Percentiles rank a stretch among this genome's conserved stretches.
phyloP scores from a whole-genome alignment of 2,888 invertebrate species.

The Tipula unca region DNA sequence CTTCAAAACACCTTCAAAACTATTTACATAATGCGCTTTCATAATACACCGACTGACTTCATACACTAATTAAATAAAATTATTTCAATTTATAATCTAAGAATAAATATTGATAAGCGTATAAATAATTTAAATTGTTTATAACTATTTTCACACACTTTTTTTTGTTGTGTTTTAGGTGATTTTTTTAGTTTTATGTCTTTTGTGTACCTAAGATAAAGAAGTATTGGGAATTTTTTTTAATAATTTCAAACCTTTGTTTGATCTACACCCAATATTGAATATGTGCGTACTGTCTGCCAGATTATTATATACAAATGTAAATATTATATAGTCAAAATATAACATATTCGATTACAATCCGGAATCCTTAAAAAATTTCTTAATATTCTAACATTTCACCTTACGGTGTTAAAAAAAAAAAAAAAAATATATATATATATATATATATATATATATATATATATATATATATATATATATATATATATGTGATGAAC shows the following conservation, averaged over 20 bases:
- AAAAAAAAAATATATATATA: background rate
- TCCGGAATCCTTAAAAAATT: background rate
- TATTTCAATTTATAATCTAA: background rate
- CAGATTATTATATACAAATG: background rate
- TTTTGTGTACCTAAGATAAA: background rate
- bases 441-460: background rate
- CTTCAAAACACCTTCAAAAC: background rate
- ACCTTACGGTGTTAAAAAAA: background rate
- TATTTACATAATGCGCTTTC: background rate
- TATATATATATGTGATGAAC: background rate
- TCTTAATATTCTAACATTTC: background rate
- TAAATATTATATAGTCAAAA: background rate
- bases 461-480: background rate
- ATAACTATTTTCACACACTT: slow-evolving; percentile 4
- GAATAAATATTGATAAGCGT: slow-evolving; percentile 8
- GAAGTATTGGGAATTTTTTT: background rate
- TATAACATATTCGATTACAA: background rate
- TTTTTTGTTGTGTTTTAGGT: background rate
- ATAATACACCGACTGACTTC: slow-evolving; percentile 14
- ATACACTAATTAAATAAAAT: background rate
- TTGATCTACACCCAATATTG: background rate
- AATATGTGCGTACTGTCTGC: background rate
- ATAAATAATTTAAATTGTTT: slow-evolving; percentile 8
- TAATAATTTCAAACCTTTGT: background rate
- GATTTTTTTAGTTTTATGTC: background rate